Evolutionary conservation across 2,797 vertebrate species (phyloP), one percentile per base, ranked within the genome.

Genomic region (Coilia nasus): DNA sequence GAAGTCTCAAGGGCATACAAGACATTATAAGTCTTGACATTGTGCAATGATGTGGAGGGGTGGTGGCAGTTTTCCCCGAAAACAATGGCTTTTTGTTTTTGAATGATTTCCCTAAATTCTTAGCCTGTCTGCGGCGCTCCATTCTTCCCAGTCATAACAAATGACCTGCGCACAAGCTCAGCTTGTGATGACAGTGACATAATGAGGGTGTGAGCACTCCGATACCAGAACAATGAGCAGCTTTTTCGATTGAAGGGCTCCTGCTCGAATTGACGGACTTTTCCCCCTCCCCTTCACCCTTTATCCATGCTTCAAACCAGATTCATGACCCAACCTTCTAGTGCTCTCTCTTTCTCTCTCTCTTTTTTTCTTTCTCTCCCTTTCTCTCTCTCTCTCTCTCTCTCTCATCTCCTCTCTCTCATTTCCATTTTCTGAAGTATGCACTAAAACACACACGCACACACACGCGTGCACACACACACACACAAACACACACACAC

Each of bases 71-170:
- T 19, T 78, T 44, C 31, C 86, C 85, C 44, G 23, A 62, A 90
- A 87, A 87, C 88, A 35, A 85, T 88, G 83, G 85, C 83, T 87
- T 83, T 89, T 85, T 87, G 85, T 90, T 86, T 90, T 85, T 82
- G 83, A 86, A 85, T 84, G 56, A 88, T 87, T 83, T 86, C 88
- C 81, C 64, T 54, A 80, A 67, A 82, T 85, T 85, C 81, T 84
- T 31, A 60, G 59, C 86, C 86, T 60, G 50, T 57, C 44, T 84
- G 81, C 28, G 56, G 56, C 6, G 0, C 23, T 59, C 83, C 90
- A 47, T 54, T 78, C 47, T 35, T 54, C 11, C 67, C 62, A 44
- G 21, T 44, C 64, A 62, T 46, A 50, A 81, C 41, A 81, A 62
- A 62, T 60, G 14, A n/a, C 60, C 57, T 83, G 47, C 62, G 31